A percentile compares a stretch with the other conserved stretches of the same genome.
These are phyloP conservation scores for Macrosteles quadrilineatus DNA, from an alignment of 1,140 invertebrate species.

Conservation along the genomic window DNA sequence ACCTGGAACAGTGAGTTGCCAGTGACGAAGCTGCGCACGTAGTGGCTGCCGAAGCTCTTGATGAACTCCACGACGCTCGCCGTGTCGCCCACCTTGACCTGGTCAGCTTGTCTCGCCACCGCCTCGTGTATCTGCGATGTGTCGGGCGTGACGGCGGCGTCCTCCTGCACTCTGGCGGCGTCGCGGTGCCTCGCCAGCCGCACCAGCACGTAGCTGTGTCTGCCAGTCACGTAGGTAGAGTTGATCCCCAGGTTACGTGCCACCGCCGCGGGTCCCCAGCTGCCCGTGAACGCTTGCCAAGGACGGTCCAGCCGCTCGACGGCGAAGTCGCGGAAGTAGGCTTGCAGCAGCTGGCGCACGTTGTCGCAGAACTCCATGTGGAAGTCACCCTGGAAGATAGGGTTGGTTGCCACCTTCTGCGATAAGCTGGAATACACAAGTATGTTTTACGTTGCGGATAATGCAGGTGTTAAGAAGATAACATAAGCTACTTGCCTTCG, in stretches of 20 bases:
- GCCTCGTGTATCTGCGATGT: constrained; percentile 59
- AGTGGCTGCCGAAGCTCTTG: constrained; percentile 79
- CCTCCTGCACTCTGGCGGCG: constrained; percentile 61
- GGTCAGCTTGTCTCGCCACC: constrained; percentile 64
- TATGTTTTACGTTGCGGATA: no score
- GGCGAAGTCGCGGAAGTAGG: constrained; percentile 81
- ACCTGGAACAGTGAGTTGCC: constrained; percentile 85
- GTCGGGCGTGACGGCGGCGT: constrained; percentile 52
- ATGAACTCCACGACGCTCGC: constrained; percentile 74
- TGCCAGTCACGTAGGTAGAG: constrained; percentile 72
- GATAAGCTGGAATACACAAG: constrained; percentile 33
- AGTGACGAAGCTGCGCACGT: constrained; percentile 79
- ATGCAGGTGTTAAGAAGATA: no score
- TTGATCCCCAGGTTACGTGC: constrained; percentile 81
- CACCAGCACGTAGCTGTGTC: constrained; percentile 80
- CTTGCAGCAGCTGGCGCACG: constrained; percentile 70
- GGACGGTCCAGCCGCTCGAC: constrained; percentile 77
- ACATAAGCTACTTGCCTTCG: no score
- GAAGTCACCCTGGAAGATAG: constrained; percentile 78
- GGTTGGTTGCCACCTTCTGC: constrained; percentile 31
- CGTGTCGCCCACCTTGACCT: constrained; percentile 69
- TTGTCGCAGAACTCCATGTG: constrained; percentile 91
- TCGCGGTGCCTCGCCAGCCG: constrained; percentile 71
- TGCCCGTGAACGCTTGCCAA: constrained; percentile 81
- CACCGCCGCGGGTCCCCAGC: constrained; percentile 74